phyloP scores from a whole-genome alignment of 1,140 invertebrate species.

The Hylaeus volcanicus region DNA sequence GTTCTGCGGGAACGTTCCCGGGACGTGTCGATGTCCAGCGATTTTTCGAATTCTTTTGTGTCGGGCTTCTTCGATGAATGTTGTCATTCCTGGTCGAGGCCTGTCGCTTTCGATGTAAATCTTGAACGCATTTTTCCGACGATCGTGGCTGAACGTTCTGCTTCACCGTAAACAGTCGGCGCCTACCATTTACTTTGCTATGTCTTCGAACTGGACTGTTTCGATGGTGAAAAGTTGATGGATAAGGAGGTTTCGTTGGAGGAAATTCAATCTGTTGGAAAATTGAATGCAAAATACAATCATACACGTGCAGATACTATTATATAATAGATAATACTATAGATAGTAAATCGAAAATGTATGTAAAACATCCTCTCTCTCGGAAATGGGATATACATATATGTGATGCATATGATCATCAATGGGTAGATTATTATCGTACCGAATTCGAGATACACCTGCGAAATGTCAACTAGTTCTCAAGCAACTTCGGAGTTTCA shows the following conservation, averaged over 20 bases:
- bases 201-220: no score
- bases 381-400: background rate
- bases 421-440: background rate
- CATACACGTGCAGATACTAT: no score
- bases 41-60: slow-evolving; percentile 40
- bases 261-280: no score
- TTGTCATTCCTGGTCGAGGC: background rate
- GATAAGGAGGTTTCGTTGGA: no score
- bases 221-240: no score
- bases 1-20: slow-evolving; percentile 26
- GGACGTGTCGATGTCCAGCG: slow-evolving; percentile 23
- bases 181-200: background rate
- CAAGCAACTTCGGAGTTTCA: slow-evolving; percentile 12
- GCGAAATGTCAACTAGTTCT: slow-evolving; percentile 48
- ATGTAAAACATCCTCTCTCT: background rate
- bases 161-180: background rate
- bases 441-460: slow-evolving; percentile 25
- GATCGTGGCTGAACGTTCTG: background rate
- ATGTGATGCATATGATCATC: background rate
- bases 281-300: no score
- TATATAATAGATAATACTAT: no score
- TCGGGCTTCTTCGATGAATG: slow-evolving; percentile 10
- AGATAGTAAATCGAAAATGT: no score
- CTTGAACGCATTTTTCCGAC: slow-evolving; percentile 18
- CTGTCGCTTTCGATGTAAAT: slow-evolving; percentile 26